Percentiles rank a stretch among this genome's conserved stretches.
phyloP scores from a whole-genome alignment of 2,888 invertebrate genomes.

The Scaptomyza reducta region DNA sequence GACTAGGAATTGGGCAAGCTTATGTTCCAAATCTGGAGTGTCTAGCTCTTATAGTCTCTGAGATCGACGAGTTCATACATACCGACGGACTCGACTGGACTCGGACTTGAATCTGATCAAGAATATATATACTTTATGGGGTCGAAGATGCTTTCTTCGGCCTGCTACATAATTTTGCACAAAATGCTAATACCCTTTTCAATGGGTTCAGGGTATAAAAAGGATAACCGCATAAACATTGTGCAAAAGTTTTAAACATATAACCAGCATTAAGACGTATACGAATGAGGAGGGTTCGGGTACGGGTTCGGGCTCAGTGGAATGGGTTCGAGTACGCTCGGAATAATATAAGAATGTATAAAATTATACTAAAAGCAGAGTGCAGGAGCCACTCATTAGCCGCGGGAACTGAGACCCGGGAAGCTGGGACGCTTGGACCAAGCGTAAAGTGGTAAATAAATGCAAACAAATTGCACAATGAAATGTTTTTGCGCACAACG shows the following conservation, averaged over 20 bases:
- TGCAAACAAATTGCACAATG: slow-evolving; percentile 67
- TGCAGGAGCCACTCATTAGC: slow-evolving; percentile 53
- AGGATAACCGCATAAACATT: slow-evolving; percentile 42
- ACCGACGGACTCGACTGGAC: too few species aligned
- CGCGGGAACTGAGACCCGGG: neutral
- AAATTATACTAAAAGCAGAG: neutral
- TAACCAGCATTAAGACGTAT: slow-evolving; percentile 25
- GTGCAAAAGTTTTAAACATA: slow-evolving; percentile 31
- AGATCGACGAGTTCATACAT: too few species aligned
- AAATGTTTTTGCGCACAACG: slow-evolving; percentile 64
- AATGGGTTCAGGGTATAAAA: too few species aligned
- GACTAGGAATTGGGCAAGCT: too few species aligned
- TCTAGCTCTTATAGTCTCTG: too few species aligned
- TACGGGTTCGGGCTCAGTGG: neutral
- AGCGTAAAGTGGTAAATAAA: slow-evolving; percentile 44
- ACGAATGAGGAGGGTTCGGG: slow-evolving; percentile 15
- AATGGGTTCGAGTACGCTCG: slow-evolving; percentile 13
- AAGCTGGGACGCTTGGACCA: slow-evolving; percentile 22
- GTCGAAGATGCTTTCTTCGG: too few species aligned
- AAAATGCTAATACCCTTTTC: too few species aligned
- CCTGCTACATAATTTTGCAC: too few species aligned
- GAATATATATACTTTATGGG: too few species aligned
- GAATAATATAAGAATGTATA: neutral
- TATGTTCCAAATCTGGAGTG: too few species aligned
- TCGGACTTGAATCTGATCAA: too few species aligned